Base-by-base conservation (phyloP, 2,888 invertebrate genomes). In the Nemapogon koenigi region DNA sequence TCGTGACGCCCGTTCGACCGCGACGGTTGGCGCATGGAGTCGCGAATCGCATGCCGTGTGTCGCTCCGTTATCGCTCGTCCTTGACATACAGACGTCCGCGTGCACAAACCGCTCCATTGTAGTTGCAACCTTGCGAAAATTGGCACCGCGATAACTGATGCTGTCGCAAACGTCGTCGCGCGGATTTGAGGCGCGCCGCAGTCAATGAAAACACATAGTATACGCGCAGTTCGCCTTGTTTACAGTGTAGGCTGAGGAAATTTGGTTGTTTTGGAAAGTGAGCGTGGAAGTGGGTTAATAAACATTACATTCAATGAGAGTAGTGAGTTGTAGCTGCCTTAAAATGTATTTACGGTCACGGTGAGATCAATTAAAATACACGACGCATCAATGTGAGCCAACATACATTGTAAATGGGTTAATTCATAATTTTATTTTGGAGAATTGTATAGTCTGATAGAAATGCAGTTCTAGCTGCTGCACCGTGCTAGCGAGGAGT, bases 61-160 rank as follows among this genome's bases (percentile, higher is more conserved):
- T 54, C 57, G 59, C n/a, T n/a, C n/a, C 66, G 68, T 71, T 75
- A 75, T 76, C 73, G 62, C 56, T 60, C 61, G 76, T 71, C 76
- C 76, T 76, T 78, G 76, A 76, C 76, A 76, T 69, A 75, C 71
- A 76, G 73, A 70, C 64, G 60, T n/a, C 55, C 55, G 62, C 68
- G 60, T 66, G 69, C 59, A 72, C 70, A 75, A 71, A 64, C 62
- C 60, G 63, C 61, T 54, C 65, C 65, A 69, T 69, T 73, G 75
- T 75, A 62, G 61, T 53, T 62, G 64, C 75, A 75, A 75, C 73
- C 71, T 75, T 76, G 72, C 70, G 64, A 67, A 72, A 72, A 68
- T 66, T 62, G 63, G 60, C 55, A 59, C 49, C 25, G 59, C 62
- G 67, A 69, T 66, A 64, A 65, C 65, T 57, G 53, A 58, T 22